Evolutionary conservation across 2,797 vertebrate species (phyloP), one percentile per base, ranked within the genome.

Genomic region (Lepidocolaptes lacrymiger): DNA sequence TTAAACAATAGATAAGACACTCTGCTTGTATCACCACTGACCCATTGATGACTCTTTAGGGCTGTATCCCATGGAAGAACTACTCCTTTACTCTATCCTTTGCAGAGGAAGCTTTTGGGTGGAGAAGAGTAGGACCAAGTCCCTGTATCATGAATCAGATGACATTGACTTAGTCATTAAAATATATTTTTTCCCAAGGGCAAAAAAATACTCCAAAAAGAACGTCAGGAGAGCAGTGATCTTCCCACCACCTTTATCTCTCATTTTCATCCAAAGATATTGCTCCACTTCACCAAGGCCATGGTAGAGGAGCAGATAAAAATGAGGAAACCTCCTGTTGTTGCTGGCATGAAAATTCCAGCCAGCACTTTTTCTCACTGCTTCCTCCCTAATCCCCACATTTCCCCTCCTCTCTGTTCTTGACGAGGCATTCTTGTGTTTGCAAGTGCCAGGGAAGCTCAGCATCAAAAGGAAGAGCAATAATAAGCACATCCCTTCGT

Each of bases 321-420:
- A 34, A 28, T 14, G 19, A 6, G 10, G 36, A 83, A 92, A 75
- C 16, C 13, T 91, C n/a, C 24, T 34, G 14, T 30, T 22, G 14
- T 15, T 85, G 21, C 30, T 15, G 7, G 54, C 34, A 19, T 0
- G 1, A 62, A 69, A 62, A 82, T 69, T 52, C n/a, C 27, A 46
- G 14, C 36, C 63, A 32, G 46, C 0, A 0, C 8, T 34, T 63
- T 72, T 67, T 74, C 30, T 44, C 43, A 43, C 72, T 9, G 0
- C 49, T 91, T 93, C 72, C 49, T 83, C 34, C 39, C 43, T 72
- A 82, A 80, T 92, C 44, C 48, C 61, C n/a, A 13, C 2, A 0
- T 34, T 66, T 68, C 34, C 67, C 43, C 59, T 59, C 37, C 23
- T n/a, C n/a, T 26, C 44, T 52, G 12, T 32, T 87, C 48, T 49